Evolutionary conservation across 2,797 vertebrate species (phyloP), one percentile per base, ranked within the genome.

Genomic region (Xerus rutilus): DNA sequence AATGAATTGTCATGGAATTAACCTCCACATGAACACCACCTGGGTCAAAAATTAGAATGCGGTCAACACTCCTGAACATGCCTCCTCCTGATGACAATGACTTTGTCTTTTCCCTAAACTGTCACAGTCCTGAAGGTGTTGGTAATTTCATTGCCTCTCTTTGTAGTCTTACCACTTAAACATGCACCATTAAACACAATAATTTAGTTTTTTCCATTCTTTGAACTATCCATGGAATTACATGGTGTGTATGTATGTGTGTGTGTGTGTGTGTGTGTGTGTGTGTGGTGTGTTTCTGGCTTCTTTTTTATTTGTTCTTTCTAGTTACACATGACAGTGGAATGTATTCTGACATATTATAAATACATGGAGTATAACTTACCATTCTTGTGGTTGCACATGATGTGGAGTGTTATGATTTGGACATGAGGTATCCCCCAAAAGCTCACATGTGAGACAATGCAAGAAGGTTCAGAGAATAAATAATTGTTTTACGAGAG

Each of bases 201-300:
- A 39, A 54, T 78, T 87, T 93, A 78, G 32, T 78, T 87, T 85
- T 93, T 1, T 57, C 59, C 43, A 39, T 69, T 91, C 30, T 96
- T 35, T 88, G 39, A 89, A 91, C 45, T 18, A 28, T 20, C 39
- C 5, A 23, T 74, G 18, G 45, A 91, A 93, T 86, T 62, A 30
- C 30, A 39, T n/a, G 15, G 0, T 69, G 12, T 73, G 30, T 82
- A 30, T 65, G 20, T 43, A 7, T 28, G 64, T 43, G n/a, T 64
- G 28, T 77, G 12, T 72, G 32, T 69, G 13, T 39, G 12, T 70
- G 32, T 39, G 35, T 88, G 32, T 81, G 21, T 18, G 13, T 21
- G 32, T 21, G 39, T 49, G 49, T 4, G 49, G 49, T 14, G 54
- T 57, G 7, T 57, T 57, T 52, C 32, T 43, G 32, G 21, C 47